Evolutionary conservation across 2,113 vertebrate genomes (phyloP).

Genomic region (Heliornis fulica): DNA sequence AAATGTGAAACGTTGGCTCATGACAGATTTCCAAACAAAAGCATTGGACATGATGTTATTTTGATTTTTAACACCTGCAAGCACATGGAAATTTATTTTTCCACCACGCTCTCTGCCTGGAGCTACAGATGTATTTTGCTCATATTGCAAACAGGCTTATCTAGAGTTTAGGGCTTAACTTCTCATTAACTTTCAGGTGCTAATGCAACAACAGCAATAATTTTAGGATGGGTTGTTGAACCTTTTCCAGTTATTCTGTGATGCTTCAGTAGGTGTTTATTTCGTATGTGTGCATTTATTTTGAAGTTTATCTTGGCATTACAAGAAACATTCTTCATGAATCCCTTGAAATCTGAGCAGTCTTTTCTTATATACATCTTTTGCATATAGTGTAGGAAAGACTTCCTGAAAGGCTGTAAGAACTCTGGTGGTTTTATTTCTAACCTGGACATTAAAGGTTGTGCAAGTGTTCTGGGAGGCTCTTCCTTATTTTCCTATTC

Average conservation of each 20-base stretch:
- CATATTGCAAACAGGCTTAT: not conserved
- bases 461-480: not conserved
- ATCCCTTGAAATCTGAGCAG: not conserved
- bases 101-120: not conserved
- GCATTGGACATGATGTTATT: not conserved
- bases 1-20: not conserved
- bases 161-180: not conserved
- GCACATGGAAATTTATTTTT: not conserved
- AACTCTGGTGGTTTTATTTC: not conserved
- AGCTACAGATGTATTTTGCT: not conserved
- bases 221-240: not conserved
- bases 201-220: not conserved
- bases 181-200: not conserved
- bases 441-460: not conserved
- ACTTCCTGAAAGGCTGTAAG: not conserved
- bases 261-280: not conserved
- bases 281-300: not conserved
- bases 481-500: not conserved
- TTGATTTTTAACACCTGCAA: slow-evolving; percentile 53
- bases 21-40: slow-evolving; percentile 1
- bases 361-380: not conserved
- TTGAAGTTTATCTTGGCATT: not conserved
- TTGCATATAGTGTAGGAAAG: not conserved
- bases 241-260: not conserved
- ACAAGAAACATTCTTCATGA: not conserved